Conservation (phyloP, 1,140 invertebrate species). For the Nasonia vitripennis region DNA sequence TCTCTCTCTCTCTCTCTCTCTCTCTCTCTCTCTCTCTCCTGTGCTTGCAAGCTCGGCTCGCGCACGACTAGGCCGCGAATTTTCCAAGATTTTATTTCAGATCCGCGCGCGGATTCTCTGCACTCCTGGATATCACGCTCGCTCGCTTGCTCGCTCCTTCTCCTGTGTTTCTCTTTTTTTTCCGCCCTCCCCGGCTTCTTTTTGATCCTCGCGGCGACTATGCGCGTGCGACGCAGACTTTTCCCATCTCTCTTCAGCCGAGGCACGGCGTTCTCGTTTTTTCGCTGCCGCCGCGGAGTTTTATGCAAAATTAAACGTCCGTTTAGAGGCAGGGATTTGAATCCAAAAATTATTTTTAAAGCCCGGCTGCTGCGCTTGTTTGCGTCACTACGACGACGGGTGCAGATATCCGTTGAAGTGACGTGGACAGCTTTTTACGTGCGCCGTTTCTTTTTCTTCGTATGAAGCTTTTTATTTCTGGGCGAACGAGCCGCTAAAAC, state of each 20-base stretch:
- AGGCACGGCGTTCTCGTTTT: neutral
- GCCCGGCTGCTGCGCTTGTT: neutral
- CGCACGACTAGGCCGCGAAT: conserved; percentile 23
- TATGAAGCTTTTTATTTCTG: too few relatives aligned
- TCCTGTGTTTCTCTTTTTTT: neutral
- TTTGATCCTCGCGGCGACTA: neutral
- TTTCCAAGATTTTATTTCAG: conserved; percentile 45
- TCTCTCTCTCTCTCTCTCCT: neutral
- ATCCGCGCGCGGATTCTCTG: neutral
- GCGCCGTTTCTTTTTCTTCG: neutral
- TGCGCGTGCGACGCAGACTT: neutral
- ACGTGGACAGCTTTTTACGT: neutral
- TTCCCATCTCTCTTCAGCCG: neutral
- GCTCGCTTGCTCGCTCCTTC: neutral
- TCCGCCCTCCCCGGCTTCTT: neutral
- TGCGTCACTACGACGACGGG: neutral
- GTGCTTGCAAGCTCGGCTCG: neutral
- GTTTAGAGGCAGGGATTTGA: conserved; percentile 4
- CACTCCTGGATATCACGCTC: neutral
- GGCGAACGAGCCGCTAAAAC: neutral
- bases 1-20: neutral
- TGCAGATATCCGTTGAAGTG: conserved; percentile 3
- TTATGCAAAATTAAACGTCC: conserved; percentile 39
- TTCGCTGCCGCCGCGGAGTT: neutral
- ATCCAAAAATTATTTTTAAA: conserved; percentile 31